These are phyloP conservation scores for Anabacerthia variegaticeps DNA, from an alignment of 2,797 vertebrate species.

Conservation along the genomic window DNA sequence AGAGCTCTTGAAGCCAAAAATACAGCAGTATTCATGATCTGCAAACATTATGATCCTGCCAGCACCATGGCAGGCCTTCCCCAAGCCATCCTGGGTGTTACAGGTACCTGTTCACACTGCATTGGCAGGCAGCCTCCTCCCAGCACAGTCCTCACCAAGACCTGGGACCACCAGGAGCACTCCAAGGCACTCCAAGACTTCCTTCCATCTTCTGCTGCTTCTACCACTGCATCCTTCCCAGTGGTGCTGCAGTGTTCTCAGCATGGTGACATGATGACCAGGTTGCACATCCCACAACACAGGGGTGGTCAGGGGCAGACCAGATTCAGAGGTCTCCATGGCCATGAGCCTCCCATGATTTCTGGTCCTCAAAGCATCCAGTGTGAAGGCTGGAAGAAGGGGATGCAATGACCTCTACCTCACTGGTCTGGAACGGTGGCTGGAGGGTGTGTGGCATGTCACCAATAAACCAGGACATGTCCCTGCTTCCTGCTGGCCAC, in stretches of 20 bases:
- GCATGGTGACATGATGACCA: rapidly evolving
- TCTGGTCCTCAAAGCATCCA: not conserved
- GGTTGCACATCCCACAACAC: not conserved
- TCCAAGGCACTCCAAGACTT: not conserved
- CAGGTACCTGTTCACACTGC: rapidly evolving
- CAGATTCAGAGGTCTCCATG: rapidly evolving
- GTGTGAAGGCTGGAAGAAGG: not conserved
- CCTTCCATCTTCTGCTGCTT: not conserved
- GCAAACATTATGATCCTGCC: not conserved
- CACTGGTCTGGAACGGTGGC: not conserved
- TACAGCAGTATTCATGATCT: not conserved
- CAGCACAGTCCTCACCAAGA: rapidly evolving
- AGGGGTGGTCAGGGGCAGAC: rapidly evolving
- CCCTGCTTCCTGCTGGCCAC: not conserved
- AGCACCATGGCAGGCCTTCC: not conserved
- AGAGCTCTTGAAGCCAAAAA: not conserved
- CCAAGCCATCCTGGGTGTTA: rapidly evolving
- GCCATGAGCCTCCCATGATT: not conserved
- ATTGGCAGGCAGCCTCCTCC: rapidly evolving
- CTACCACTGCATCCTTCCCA: not conserved
- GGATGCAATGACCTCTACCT: not conserved
- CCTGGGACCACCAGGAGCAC: rapidly evolving
- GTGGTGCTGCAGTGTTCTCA: not conserved
- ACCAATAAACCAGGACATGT: not conserved
- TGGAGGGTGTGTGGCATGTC: not conserved